A percentile compares a stretch with the other conserved stretches of the same genome.
phyloP scores from a whole-genome alignment of 2,888 invertebrate genomes.

The Agriopis leucophaearia region DNA sequence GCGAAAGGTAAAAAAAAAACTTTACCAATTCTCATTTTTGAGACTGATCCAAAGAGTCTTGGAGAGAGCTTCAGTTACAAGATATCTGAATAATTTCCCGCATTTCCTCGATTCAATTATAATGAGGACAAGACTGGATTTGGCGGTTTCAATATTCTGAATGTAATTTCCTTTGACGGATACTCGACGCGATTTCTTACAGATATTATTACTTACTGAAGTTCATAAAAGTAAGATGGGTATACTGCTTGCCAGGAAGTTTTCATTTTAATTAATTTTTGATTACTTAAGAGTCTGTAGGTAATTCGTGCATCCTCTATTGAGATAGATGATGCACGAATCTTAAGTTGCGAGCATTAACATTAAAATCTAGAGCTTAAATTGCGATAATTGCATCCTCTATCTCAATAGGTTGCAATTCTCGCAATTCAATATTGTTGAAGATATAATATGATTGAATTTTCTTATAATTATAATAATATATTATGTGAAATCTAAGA shows the following conservation, averaged over 20 bases:
- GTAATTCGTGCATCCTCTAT: too few relatives aligned
- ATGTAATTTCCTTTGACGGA: conserved; percentile 23
- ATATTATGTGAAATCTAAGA: too few relatives aligned
- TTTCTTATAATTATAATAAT: too few relatives aligned
- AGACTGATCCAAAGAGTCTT: background rate
- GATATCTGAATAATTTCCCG: conserved; percentile 12
- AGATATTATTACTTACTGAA: conserved; percentile 7
- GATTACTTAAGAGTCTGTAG: too few relatives aligned
- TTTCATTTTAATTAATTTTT: background rate
- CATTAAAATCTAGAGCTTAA: too few relatives aligned
- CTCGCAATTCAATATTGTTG: background rate
- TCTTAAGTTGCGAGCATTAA: too few relatives aligned
- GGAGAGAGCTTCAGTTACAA: background rate
- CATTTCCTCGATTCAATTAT: conserved; percentile 21
- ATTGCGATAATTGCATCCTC: too few relatives aligned
- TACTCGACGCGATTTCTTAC: conserved; percentile 8
- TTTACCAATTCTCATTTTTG: background rate
- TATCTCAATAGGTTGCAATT: too few relatives aligned
- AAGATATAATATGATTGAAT: background rate
- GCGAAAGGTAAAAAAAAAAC: background rate
- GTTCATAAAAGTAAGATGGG: conserved; percentile 3
- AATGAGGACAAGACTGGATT: conserved; percentile 1
- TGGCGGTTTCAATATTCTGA: conserved; percentile 17
- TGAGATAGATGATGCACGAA: too few relatives aligned
- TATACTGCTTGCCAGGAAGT: background rate